Evolutionary conservation across 2,113 vertebrate genomes (phyloP), one percentile per base, ranked within the genome.

Genomic region (Malurus cyaneus): DNA sequence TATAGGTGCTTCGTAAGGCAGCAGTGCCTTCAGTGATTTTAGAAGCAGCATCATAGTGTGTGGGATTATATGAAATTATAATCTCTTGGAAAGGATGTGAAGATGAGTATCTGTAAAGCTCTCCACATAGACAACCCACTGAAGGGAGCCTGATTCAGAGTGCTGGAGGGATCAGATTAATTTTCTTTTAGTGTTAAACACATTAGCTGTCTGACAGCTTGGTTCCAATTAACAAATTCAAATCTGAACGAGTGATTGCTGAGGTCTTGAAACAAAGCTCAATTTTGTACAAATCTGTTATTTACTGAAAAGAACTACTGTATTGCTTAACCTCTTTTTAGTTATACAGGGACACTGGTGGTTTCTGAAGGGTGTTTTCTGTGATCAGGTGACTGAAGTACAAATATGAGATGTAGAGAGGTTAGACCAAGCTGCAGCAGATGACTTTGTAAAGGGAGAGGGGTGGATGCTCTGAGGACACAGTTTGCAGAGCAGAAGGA

Each of bases 211-310:
- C 50, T 70, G 77, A 59, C 53, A 90, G 52, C 57, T 91, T 91
- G 28, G 28, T 79, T 89, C 80, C 36, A 89, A 11, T 93, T 83
- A 92, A 85, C 29, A 73, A 56, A 72, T 67, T 91, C 44, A 47
- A 18, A 88, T 62, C 64, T 41, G 39, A 57, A 28, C 17, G 36
- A 10, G 25, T 18, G 20, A 53, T 84, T 2, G 4, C 36, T 15
- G 61, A 46, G n/a, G 70, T 41, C 65, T 78, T 47, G 57, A 64
- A 91, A 62, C n/a, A 64, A 81, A 86, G 41, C 61, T 80, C 31
- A 15, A 2, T 44, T 93, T 88, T 86, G 15, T 59, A 36, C 18
- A 32, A 39, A 9, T 1, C 0, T 5, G 1, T 46, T 60, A n/a
- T n/a, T n/a, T n/a, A 5, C 61, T 53, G 72, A 80, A 66, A 44